Conservation (phyloP, 2,113 vertebrate genomes). For the Sylvietta virens region DNA sequence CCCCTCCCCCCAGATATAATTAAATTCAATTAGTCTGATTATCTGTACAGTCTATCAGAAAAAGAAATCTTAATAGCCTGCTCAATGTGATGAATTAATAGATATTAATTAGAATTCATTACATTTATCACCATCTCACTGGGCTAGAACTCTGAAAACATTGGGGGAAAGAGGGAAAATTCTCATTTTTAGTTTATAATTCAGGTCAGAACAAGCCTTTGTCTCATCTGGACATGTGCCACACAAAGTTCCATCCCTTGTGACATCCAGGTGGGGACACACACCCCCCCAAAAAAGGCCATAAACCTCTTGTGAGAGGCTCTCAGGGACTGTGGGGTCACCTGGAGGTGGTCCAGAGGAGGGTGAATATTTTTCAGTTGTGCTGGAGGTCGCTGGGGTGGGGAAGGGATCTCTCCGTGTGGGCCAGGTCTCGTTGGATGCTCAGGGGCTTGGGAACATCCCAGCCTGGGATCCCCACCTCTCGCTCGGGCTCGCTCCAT, state of each 20-base stretch:
- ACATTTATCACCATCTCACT: not conserved
- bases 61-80: not conserved
- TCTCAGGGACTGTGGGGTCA: not conserved
- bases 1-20: not conserved
- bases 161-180: not conserved
- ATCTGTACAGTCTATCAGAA: not conserved
- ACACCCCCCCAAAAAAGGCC: too few species aligned
- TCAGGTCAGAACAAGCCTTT: fast-evolving
- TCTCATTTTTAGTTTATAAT: not conserved
- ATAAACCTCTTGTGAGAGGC: not conserved
- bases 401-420: too few species aligned
- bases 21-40: not conserved
- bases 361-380: not conserved
- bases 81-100: not conserved
- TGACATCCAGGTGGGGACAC: not conserved
- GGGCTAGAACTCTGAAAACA: not conserved
- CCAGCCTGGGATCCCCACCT: not conserved
- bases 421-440: not conserved
- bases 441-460: not conserved
- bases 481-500: fast-evolving
- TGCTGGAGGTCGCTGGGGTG: not conserved
- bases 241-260: not conserved
- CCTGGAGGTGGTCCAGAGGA: not conserved
- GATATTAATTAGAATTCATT: not conserved
- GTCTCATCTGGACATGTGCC: fast-evolving